Evolutionary conservation across 2,797 vertebrate genomes (phyloP).

Genomic region (Momotus momota): DNA sequence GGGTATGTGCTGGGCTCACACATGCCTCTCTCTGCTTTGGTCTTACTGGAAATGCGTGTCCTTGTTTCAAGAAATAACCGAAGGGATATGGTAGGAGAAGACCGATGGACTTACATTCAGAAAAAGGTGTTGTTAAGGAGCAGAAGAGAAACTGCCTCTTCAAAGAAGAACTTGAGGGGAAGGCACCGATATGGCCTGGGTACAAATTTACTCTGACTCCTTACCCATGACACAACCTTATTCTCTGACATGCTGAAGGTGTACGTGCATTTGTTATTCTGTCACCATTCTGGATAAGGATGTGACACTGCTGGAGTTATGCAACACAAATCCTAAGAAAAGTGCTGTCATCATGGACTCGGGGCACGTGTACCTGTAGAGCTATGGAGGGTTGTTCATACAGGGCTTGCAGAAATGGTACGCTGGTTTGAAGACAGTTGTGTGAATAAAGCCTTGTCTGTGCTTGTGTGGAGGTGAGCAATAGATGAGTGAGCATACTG

Average conservation of each 20-base stretch:
- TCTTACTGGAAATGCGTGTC: constrained; percentile 4
- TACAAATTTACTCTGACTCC: neutral
- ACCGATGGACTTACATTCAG: neutral
- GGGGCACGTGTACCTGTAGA: fast-evolving
- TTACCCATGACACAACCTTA: neutral
- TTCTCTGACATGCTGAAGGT: neutral
- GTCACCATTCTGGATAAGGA: neutral
- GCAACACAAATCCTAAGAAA: neutral
- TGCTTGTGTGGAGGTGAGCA: neutral
- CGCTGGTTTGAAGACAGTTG: neutral
- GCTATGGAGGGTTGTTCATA: neutral
- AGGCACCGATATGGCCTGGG: neutral
- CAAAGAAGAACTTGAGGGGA: neutral
- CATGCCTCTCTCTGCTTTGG: neutral
- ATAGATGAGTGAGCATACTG: neutral
- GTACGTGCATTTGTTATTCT: neutral
- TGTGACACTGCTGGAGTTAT: neutral
- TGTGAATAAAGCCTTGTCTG: neutral
- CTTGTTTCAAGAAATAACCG: neutral
- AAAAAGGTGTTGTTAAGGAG: neutral
- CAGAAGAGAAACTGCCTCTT: neutral
- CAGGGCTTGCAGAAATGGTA: neutral
- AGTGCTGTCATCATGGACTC: fast-evolving
- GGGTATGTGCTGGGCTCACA: neutral
- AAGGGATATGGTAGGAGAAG: neutral